phyloP scores from a whole-genome alignment of 35 echinoderm and acorn worm genomes.

The Amphiura filiformis region DNA sequence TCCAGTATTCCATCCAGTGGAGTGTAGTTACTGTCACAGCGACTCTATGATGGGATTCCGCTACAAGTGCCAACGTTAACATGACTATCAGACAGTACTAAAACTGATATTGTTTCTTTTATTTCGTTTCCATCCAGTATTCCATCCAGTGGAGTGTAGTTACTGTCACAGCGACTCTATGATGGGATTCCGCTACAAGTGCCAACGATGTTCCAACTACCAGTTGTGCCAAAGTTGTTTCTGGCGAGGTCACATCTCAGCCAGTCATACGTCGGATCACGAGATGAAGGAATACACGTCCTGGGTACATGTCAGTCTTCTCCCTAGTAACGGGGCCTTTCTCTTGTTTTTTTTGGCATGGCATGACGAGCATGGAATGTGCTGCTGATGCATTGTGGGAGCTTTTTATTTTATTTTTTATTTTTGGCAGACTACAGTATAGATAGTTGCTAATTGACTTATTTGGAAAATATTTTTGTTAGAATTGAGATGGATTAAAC shows the following conservation, averaged over 20 bases:
- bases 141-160: slow-evolving; percentile 95
- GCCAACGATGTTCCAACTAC: slow-evolving; percentile 93
- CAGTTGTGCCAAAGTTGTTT: slow-evolving; percentile 98
- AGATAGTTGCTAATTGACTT: no score
- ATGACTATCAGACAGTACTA: slow-evolving; percentile 94
- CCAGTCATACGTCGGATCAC: slow-evolving; percentile 79
- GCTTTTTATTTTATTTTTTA: no score
- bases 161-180: slow-evolving; percentile 88
- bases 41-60: slow-evolving; percentile 99
- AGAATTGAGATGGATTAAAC: no score
- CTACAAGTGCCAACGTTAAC: slow-evolving; percentile 94
- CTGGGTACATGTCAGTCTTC: slow-evolving; percentile 50
- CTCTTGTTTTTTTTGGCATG: not conserved
- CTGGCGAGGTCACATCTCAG: slow-evolving; percentile 90
- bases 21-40: slow-evolving; percentile 84
- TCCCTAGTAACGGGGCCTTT: not conserved
- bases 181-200: slow-evolving; percentile 99
- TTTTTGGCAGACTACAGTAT: no score
- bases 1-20: slow-evolving; percentile 94
- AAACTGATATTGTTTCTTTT: slow-evolving; percentile 55
- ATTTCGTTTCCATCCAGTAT: slow-evolving; percentile 64
- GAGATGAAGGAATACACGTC: slow-evolving; percentile 98
- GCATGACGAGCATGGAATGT: slow-evolving; percentile 9
- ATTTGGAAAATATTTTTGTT: no score
- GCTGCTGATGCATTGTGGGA: no score